Base-by-base conservation (phyloP, 2,797 vertebrate genomes). In the Sebastes itinus region DNA sequence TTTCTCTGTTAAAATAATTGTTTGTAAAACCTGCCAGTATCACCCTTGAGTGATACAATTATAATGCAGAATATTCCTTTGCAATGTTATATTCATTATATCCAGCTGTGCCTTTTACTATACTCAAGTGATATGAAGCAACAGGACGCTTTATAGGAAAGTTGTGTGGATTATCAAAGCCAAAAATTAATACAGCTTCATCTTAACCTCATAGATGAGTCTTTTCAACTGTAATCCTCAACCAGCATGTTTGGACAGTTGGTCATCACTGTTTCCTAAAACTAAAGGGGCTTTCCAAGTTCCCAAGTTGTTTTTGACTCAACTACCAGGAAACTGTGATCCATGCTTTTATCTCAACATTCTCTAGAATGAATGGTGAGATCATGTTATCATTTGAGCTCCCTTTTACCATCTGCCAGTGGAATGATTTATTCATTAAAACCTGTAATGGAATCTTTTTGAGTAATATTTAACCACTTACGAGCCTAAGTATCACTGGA, bases 281-380 rank as follows among this genome's bases (percentile, higher is more conserved):
- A 64, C 35, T 65, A 46, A 25, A 10, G 63, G 62, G 42, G 38
- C 28, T 86, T 90, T 85, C 42, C 59, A 65, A 68, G 54, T 5
- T 80, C 59, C 60, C 8, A 42, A 32, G n/a, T 32, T 30, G 14
- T 49, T 75, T 58, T 25, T 83, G 52, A 76, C 33, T 64, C 35
- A 73, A n/a, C 61, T 70, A 67, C 76, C 56, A 69, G 55, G 20
- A 4, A 76, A 77, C 16, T 66, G 5, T 75, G 67, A 66, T 72
- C 16, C 10, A 33, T 10, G 9, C 12, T 72, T 84, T 63, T 49
- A 54, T 80, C 67, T 80, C 32, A 75, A 64, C 35, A 78, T 18
- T 18, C n/a, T 76, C 20, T 38, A 49, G 32, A 55, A 72, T 2
- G 23, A 55, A 77, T 66, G 2, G 20, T 42, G 38, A 64, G 16